Percentiles rank a stretch among this genome's conserved stretches.
phyloP scores from a whole-genome alignment of 2,888 invertebrate genomes.

The Rotaria macrura region DNA sequence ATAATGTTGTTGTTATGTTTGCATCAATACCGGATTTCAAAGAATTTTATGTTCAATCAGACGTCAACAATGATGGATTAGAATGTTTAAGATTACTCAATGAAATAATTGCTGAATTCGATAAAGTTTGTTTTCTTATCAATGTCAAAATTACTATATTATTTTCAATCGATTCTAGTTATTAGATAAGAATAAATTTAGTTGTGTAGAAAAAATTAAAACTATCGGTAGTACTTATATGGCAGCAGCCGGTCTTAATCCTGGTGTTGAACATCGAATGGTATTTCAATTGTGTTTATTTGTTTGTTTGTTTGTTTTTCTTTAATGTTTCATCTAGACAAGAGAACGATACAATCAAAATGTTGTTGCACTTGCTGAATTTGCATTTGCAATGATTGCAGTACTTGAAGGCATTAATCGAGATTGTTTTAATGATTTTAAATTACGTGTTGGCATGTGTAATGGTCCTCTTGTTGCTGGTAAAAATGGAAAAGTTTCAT shows the following conservation, averaged over 20 bases:
- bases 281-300: background rate
- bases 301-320: background rate
- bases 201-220: conserved; percentile 92
- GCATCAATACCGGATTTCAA: conserved; percentile 95
- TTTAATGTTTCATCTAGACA: conserved; percentile 48
- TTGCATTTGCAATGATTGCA: conserved; percentile 75
- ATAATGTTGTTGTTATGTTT: conserved; percentile 89
- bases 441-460: conserved; percentile 80
- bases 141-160: background rate
- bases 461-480: conserved; percentile 76
- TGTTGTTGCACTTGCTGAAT: conserved; percentile 62
- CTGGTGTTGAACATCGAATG: conserved; percentile 48
- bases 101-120: conserved; percentile 95
- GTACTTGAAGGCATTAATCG: conserved; percentile 81
- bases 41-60: conserved; percentile 90
- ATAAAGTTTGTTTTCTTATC: conserved; percentile 52
- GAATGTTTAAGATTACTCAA: conserved; percentile 84
- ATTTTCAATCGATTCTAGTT: conserved; percentile 54
- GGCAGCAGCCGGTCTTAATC: conserved; percentile 80
- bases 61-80: conserved; percentile 84
- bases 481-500: too few relatives aligned
- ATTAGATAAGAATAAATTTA: conserved; percentile 80
- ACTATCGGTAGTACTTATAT: conserved; percentile 96
- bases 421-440: conserved; percentile 90
- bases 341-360: conserved; percentile 38